Percentiles rank a stretch among this genome's conserved stretches.
Conservation (phyloP, 2,797 vertebrate genomes). For the Sphaeramia orbicularis region DNA sequence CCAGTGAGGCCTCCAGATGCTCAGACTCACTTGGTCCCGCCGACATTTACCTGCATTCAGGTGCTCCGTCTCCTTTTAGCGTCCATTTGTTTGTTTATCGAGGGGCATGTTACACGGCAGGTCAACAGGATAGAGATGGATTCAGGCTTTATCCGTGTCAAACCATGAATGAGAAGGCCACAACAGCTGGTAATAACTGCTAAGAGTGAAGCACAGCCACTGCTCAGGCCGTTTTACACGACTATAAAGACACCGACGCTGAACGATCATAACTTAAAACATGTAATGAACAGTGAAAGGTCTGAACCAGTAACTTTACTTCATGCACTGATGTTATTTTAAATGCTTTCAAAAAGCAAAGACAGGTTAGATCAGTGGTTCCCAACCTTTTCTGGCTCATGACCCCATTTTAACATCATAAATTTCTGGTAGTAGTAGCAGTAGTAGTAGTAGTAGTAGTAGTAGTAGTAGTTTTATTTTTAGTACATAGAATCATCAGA, state of each 20-base stretch:
- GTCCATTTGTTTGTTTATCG: slow-evolving; percentile 1
- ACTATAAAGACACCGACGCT: not conserved
- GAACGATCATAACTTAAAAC: no score
- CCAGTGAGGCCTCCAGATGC: not conserved
- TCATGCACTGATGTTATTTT: no score
- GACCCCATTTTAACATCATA: no score
- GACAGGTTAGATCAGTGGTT: no score
- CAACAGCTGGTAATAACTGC: not conserved
- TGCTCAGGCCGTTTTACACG: not conserved
- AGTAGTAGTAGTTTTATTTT: no score
- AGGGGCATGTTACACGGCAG: not conserved
- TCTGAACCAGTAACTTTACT: no score
- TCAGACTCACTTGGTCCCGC: not conserved
- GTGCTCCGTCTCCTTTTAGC: not conserved
- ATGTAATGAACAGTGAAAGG: no score
- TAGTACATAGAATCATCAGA: no score
- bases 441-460: no score
- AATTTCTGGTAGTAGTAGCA: no score
- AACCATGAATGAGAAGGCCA: slow-evolving; percentile 4
- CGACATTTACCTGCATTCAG: slow-evolving; percentile 9
- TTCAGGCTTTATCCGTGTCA: slow-evolving; percentile 18
- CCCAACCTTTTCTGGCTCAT: no score
- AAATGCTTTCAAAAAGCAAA: no score
- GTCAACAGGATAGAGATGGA: not conserved
- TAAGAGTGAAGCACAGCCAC: not conserved